A percentile compares a stretch with the other conserved stretches of the same genome.
phyloP scores from a whole-genome alignment of 2,113 vertebrate genomes.

The Callionymus lyra region DNA sequence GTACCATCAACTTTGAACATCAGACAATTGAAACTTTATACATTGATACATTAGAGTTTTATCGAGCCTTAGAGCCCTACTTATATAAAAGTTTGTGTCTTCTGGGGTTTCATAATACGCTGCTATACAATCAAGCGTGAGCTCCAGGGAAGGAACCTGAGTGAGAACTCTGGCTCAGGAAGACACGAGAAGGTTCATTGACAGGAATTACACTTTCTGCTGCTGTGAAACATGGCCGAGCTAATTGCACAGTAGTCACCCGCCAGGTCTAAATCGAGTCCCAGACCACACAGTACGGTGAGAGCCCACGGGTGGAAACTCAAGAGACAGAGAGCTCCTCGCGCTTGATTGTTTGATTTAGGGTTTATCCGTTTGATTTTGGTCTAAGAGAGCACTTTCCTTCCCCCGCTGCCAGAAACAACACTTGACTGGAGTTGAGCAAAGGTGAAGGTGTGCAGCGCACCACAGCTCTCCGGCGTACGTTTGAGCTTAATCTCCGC shows the following conservation, averaged over 20 bases:
- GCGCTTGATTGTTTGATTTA: slow-evolving; percentile 49
- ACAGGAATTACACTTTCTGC: slow-evolving; percentile 52
- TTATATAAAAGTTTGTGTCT: slow-evolving; percentile 36
- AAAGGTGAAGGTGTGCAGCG: too few relatives aligned
- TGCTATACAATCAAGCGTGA: slow-evolving; percentile 42
- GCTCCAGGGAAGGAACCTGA: slow-evolving; percentile 2
- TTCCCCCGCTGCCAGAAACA: slow-evolving; percentile 2
- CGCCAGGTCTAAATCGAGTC: slow-evolving; percentile 65
- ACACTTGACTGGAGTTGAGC: too few relatives aligned
- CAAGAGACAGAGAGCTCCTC: slow-evolving; percentile 33
- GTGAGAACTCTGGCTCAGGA: too few relatives aligned
- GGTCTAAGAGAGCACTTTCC: slow-evolving; percentile 20
- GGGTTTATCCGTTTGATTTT: slow-evolving; percentile 27
- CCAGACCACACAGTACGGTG: slow-evolving; percentile 64
- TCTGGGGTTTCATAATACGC: slow-evolving; percentile 34
- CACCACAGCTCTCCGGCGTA: too few relatives aligned
- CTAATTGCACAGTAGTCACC: slow-evolving; percentile 71
- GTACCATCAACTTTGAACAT: too few relatives aligned
- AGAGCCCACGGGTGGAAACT: slow-evolving; percentile 47
- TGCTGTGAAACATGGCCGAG: slow-evolving; percentile 56
- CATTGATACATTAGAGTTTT: too few relatives aligned
- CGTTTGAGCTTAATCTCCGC: too few relatives aligned
- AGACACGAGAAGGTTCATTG: slow-evolving; percentile 38
- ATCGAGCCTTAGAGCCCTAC: too few relatives aligned
- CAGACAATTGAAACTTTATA: too few relatives aligned